Base-by-base conservation (phyloP, 92 coral and sea anemone species). In the Muricea muricata region DNA sequence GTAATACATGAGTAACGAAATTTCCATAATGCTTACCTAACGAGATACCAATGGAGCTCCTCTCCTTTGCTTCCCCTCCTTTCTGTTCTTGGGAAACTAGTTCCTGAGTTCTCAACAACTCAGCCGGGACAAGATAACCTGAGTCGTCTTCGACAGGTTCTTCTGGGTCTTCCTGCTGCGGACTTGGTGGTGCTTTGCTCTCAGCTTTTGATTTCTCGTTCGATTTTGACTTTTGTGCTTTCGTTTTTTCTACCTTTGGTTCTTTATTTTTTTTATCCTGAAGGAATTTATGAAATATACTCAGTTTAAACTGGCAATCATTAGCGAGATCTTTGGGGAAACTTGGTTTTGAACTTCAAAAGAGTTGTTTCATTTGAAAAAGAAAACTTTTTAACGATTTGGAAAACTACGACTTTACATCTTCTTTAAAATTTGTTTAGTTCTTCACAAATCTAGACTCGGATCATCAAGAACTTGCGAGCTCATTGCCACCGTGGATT, bases 261-360 rank as follows among this genome's bases (percentile, higher is more conserved):
- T 39, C 57, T 28, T 41, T 73, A 3, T 33, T 41, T 35, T 50
- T 50, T 73, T 73, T 50, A 45, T 73, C 56, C 79, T 50, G 12
- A 20, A 20, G 18, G 12, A 48, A 48, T 11, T 39, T 39, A 11
- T n/a, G n/a, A n/a, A n/a, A n/a, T n/a, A n/a, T n/a, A n/a, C n/a
- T n/a, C n/a, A n/a, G n/a, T n/a, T n/a, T n/a, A n/a, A n/a, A n/a
- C n/a, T n/a, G n/a, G n/a, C n/a, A n/a, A n/a, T n/a, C n/a, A n/a
- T n/a, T n/a, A n/a, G n/a, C n/a, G n/a, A n/a, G n/a, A n/a, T n/a
- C n/a, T n/a, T n/a, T n/a, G n/a, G n/a, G n/a, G n/a, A n/a, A n/a
- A n/a, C n/a, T n/a, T n/a, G n/a, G n/a, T n/a, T n/a, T n/a, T n/a
- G n/a, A n/a, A n/a, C n/a, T n/a, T n/a, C n/a, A n/a, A n/a, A n/a